These are phyloP conservation scores for Psylliodes chrysocephalus DNA, from an alignment of 2,888 invertebrate species.

Conservation along the genomic window DNA sequence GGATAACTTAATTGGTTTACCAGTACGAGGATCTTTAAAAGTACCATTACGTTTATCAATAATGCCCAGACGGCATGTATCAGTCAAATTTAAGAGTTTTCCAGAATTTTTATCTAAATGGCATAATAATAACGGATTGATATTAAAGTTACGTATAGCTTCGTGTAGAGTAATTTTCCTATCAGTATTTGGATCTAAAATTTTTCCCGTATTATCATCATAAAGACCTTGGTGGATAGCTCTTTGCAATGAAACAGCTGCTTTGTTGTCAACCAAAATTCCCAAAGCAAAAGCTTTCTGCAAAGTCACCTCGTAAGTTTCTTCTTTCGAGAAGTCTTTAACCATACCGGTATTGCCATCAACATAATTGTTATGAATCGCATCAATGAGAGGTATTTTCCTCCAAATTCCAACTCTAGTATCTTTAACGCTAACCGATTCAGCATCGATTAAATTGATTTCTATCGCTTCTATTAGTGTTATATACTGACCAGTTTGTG, in stretches of 20 bases:
- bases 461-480: slow-evolving; percentile 86
- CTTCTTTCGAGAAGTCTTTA: slow-evolving; percentile 72
- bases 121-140: slow-evolving; percentile 83
- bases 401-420: slow-evolving; percentile 80
- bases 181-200: slow-evolving; percentile 83
- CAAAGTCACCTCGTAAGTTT: slow-evolving; percentile 75
- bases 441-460: slow-evolving; percentile 82
- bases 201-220: slow-evolving; percentile 82
- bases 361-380: slow-evolving; percentile 79
- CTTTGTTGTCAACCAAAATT: slow-evolving; percentile 82
- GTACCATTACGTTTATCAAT: slow-evolving; percentile 83
- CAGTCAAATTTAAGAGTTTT: slow-evolving; percentile 77
- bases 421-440: slow-evolving; percentile 85
- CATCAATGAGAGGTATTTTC: slow-evolving; percentile 81
- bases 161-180: slow-evolving; percentile 85
- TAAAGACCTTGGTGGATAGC: slow-evolving; percentile 89
- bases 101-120: slow-evolving; percentile 83
- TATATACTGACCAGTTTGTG: slow-evolving; percentile 79
- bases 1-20: slow-evolving; percentile 73
- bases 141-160: slow-evolving; percentile 81
- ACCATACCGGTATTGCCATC: slow-evolving; percentile 78
- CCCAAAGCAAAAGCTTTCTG: slow-evolving; percentile 83
- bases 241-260: slow-evolving; percentile 83
- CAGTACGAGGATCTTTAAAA: slow-evolving; percentile 78
- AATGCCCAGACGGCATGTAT: slow-evolving; percentile 83